Conservation (phyloP, 2,797 vertebrate species). For the Propithecus perrieri region DNA sequence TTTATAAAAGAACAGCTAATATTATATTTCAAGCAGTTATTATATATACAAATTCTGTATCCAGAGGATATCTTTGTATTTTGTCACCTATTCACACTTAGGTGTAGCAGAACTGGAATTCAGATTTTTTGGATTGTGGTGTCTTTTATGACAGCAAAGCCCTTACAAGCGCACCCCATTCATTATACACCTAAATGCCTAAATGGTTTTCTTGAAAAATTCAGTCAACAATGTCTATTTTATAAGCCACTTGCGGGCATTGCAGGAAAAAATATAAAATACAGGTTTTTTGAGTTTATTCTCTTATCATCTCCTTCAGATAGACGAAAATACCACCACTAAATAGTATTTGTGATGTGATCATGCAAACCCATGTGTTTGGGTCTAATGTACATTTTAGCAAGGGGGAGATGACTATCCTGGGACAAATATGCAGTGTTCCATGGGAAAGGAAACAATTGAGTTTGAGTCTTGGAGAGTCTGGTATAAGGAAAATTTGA, state of each 20-base stretch:
- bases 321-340: background rate
- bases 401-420: background rate
- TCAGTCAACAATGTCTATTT: background rate
- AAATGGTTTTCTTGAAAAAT: conserved; percentile 26
- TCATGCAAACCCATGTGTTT: conserved; percentile 1
- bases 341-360: conserved; percentile 19
- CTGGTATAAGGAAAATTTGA: background rate
- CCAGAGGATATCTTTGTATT: background rate
- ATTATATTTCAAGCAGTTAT: conserved; percentile 37
- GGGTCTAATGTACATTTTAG: conserved; percentile 21
- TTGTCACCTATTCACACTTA: background rate
- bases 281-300: background rate
- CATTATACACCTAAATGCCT: background rate
- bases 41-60: conserved; percentile 14
- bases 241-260: background rate
- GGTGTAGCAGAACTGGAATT: background rate
- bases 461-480: conserved; percentile 39
- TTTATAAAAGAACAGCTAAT: conserved; percentile 55
- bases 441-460: background rate
- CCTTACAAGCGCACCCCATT: background rate
- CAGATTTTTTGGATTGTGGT: conserved; percentile 34
- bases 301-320: background rate
- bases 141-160: background rate
- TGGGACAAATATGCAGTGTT: background rate
- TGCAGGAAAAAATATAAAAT: background rate